Evolutionary conservation across 1,140 invertebrate genomes (phyloP).

Genomic region (Rhopalosiphum maidis): DNA sequence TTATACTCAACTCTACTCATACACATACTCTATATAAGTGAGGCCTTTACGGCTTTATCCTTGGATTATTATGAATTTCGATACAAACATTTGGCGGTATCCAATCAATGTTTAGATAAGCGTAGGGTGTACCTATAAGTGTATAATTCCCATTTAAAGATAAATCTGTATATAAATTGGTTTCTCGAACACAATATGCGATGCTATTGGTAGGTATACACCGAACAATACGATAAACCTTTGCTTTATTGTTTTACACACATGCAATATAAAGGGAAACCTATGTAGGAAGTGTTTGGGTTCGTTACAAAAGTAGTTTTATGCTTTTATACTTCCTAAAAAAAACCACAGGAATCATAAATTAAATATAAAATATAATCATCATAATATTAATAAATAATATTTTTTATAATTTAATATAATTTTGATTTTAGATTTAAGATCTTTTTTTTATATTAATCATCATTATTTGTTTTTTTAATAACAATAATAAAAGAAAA

Average conservation of each 20-base stretch:
- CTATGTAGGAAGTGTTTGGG: neutral
- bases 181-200: neutral
- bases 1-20: too few species aligned
- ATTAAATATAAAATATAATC: neutral
- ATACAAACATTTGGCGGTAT: neutral
- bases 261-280: neutral
- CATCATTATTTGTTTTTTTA: neutral
- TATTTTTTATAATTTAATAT: neutral
- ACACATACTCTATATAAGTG: neutral
- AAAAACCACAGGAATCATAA: neutral
- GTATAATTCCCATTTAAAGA: constrained; percentile 2
- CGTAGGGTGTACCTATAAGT: neutral
- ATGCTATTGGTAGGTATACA: neutral
- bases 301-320: neutral
- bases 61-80: neutral
- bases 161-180: neutral
- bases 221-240: constrained; percentile 9
- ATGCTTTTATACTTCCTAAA: neutral
- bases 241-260: neutral
- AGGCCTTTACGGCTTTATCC: neutral
- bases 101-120: neutral
- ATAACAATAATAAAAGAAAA: neutral
- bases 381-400: neutral
- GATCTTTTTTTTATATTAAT: neutral
- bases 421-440: neutral